Conservation (phyloP, 2,113 vertebrate species). For the Lophochroa leadbeateri region DNA sequence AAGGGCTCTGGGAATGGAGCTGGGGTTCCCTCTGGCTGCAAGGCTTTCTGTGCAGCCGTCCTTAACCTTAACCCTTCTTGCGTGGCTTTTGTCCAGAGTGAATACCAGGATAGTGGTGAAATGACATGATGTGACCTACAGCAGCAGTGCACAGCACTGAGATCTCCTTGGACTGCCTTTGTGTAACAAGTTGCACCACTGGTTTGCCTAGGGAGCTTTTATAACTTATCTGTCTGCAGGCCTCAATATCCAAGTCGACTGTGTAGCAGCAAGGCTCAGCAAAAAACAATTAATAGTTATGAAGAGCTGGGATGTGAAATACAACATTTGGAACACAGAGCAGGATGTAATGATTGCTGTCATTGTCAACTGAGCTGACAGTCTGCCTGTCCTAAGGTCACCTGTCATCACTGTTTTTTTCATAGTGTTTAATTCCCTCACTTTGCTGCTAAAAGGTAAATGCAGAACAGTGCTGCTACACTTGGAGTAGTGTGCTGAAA, state of each 20-base stretch:
- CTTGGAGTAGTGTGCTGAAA: neutral
- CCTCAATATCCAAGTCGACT: neutral
- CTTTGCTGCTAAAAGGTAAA: neutral
- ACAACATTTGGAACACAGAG: neutral
- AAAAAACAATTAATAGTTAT: neutral
- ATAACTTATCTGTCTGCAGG: rapidly evolving
- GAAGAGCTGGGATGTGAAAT: neutral
- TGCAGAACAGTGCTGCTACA: neutral
- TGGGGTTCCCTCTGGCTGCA: neutral
- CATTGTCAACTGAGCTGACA: neutral
- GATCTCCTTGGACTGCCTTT: neutral
- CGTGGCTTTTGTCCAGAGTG: neutral
- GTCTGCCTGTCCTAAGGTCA: neutral
- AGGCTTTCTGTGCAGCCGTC: neutral
- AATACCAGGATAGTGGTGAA: neutral
- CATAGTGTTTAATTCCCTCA: neutral
- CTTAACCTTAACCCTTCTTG: neutral
- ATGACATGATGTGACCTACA: neutral
- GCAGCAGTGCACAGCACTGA: neutral
- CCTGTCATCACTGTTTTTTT: neutral
- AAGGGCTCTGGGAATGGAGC: too few relatives aligned
- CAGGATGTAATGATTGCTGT: neutral
- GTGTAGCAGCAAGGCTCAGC: neutral
- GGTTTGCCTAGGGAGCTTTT: neutral
- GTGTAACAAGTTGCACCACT: neutral